Percentiles rank a stretch among this genome's conserved stretches.
phyloP scores from a whole-genome alignment of 2,113 vertebrate species.

The Microcebus ravelobensis region DNA sequence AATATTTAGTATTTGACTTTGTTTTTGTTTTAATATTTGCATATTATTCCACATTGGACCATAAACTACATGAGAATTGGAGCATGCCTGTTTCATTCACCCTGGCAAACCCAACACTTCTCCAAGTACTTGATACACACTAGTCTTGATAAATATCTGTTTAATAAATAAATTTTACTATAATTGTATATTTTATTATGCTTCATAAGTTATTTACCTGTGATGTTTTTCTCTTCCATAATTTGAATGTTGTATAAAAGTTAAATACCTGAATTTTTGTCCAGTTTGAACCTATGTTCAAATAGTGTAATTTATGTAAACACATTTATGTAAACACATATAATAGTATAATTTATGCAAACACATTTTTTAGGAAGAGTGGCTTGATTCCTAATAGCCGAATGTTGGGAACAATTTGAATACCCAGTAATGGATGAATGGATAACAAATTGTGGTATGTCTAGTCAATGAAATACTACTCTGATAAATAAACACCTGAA shows the following conservation, averaged over 20 bases:
- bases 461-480: background rate
- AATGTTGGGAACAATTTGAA: background rate
- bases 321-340: background rate
- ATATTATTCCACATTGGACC: background rate
- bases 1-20: background rate
- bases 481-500: background rate
- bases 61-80: background rate
- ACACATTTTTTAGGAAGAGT: background rate
- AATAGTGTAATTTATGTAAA: background rate
- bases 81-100: background rate
- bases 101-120: background rate
- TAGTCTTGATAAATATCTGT: background rate
- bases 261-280: background rate
- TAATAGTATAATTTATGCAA: background rate
- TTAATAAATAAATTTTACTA: background rate
- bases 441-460: background rate
- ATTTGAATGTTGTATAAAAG: background rate
- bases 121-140: background rate
- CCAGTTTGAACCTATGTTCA: background rate
- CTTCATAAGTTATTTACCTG: background rate
- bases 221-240: background rate
- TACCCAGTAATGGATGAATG: background rate
- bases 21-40: background rate
- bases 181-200: background rate
- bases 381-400: background rate